phyloP scores from a whole-genome alignment of 53 echinoderm and acorn worm genomes.

The Holothuria leucospilota region DNA sequence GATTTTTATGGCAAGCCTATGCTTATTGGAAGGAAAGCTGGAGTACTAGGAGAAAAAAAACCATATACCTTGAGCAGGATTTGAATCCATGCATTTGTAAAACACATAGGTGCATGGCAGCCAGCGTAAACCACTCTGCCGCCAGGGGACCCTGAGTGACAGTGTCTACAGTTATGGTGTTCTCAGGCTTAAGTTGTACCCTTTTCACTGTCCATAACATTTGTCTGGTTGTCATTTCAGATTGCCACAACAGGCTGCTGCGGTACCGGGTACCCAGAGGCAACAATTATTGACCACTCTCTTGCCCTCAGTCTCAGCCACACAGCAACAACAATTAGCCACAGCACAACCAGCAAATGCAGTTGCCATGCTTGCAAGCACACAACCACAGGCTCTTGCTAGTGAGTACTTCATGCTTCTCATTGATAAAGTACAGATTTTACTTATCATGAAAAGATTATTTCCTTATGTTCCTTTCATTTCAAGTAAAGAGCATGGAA shows the following conservation, averaged over 20 bases:
- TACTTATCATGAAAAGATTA: too few species aligned
- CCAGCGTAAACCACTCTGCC: too few species aligned
- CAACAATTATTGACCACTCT: conserved; percentile 40
- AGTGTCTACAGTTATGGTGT: too few species aligned
- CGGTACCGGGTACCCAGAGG: neutral
- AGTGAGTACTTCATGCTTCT: conserved; percentile 4
- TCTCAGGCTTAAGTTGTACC: too few species aligned
- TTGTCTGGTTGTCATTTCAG: neutral
- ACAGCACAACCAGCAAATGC: conserved; percentile 38
- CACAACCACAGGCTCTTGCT: conserved; percentile 38
- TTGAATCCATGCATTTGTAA: too few species aligned
- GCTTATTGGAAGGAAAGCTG: too few species aligned
- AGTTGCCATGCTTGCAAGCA: conserved; percentile 38
- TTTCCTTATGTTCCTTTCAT: conserved; percentile 8
- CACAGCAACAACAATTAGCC: conserved; percentile 38
- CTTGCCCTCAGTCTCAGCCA: conserved; percentile 10
- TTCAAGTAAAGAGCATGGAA: conserved; percentile 25
- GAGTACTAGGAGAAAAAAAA: too few species aligned
- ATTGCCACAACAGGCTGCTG: conserved; percentile 25
- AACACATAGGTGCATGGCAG: too few species aligned
- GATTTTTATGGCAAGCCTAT: too few species aligned
- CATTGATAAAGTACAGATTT: conserved; percentile 35
- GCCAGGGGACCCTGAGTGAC: too few species aligned
- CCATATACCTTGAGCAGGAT: too few species aligned
- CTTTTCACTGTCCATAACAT: too few species aligned